phyloP scores from a whole-genome alignment of 2,113 vertebrate genomes.

The Sceloporus tristichus region DNA sequence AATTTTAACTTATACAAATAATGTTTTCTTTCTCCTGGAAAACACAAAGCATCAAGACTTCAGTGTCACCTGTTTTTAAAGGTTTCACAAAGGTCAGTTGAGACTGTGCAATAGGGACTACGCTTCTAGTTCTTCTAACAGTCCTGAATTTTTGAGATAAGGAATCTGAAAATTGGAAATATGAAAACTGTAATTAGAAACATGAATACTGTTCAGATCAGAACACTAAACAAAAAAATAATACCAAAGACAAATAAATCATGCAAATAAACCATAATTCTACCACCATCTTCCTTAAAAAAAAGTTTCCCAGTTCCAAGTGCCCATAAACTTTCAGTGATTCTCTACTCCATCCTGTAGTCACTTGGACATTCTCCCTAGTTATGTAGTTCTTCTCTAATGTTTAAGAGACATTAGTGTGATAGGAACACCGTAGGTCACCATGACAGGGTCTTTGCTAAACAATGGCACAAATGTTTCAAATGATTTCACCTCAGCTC shows the following conservation, averaged over 20 bases:
- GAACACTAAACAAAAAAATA: slow-evolving; percentile 17
- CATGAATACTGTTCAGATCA: neutral
- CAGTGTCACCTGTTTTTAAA: slow-evolving; percentile 83
- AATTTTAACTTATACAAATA: neutral
- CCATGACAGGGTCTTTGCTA: neutral
- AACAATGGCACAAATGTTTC: neutral
- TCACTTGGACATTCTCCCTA: neutral
- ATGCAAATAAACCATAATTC: neutral
- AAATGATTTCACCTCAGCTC: neutral
- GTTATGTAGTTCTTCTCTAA: neutral
- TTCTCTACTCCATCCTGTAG: neutral
- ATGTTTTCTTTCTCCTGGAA: slow-evolving; percentile 47
- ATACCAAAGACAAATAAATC: neutral
- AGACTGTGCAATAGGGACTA: slow-evolving; percentile 86
- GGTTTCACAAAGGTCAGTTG: slow-evolving; percentile 88
- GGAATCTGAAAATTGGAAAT: slow-evolving; percentile 65
- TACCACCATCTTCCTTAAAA: neutral
- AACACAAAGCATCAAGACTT: slow-evolving; percentile 62
- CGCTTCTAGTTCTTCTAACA: slow-evolving; percentile 63
- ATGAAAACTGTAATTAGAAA: neutral
- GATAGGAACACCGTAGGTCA: neutral
- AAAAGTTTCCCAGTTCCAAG: neutral
- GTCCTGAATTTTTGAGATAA: slow-evolving; percentile 57
- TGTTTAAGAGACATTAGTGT: neutral
- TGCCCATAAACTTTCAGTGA: neutral